Conservation (phyloP, 2,888 invertebrate genomes). For the Amiota mariae region DNA sequence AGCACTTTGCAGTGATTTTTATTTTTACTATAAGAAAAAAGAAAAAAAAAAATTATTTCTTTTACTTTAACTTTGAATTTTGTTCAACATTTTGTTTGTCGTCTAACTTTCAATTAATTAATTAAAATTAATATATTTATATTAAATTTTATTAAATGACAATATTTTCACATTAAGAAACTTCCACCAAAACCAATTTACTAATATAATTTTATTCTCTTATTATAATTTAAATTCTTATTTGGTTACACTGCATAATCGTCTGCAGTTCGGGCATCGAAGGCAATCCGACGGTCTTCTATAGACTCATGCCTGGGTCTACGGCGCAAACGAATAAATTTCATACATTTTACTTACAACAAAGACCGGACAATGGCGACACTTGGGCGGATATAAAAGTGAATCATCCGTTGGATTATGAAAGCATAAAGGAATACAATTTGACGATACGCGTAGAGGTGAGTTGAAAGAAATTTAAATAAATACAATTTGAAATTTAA, state of each 20-base stretch:
- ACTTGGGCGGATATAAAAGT: conserved; percentile 98
- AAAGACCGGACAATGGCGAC: conserved; percentile 91
- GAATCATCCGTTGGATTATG: conserved; percentile 95
- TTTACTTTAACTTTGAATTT: conserved; percentile 4
- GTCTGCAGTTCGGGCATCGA: conserved; percentile 91
- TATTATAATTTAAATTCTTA: conserved; percentile 23
- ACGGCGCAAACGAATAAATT: conserved; percentile 97
- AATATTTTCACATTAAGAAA: too few relatives aligned
- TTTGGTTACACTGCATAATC: conserved; percentile 38
- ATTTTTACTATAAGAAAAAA: neutral
- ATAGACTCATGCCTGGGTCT: conserved; percentile 94
- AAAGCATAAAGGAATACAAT: conserved; percentile 96
- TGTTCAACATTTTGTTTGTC: conserved; percentile 7
- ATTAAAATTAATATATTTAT: neutral
- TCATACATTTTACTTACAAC: conserved; percentile 96
- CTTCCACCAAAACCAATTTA: neutral
- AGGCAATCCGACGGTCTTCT: conserved; percentile 96
- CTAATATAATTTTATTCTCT: conserved; percentile 33
- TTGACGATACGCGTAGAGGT: conserved; percentile 96
- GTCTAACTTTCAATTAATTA: neutral
- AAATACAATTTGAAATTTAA: conserved; percentile 18
- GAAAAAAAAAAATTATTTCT: neutral
- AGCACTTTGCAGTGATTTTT: neutral
- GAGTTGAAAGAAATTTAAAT: conserved; percentile 70
- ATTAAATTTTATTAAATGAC: neutral